Percentiles rank a stretch among this genome's conserved stretches.
These are phyloP conservation scores for Cygnus buccinator DNA, from an alignment of 2,113 vertebrate genomes.

Conservation along the genomic window DNA sequence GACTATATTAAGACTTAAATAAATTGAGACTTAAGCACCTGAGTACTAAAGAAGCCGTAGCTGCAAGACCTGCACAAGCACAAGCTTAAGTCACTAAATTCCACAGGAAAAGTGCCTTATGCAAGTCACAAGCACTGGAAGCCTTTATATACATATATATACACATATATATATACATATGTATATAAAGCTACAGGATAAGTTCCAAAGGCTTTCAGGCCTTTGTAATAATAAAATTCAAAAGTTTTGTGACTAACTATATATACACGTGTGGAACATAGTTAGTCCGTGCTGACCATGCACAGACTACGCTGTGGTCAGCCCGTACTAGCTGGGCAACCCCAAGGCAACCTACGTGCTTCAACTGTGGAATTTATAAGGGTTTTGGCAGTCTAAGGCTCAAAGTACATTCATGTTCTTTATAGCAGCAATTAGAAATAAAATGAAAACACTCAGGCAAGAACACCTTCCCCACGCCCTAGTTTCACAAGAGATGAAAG, in stretches of 20 bases:
- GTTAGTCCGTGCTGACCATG: too few relatives aligned
- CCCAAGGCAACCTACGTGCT: background rate
- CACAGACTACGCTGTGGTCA: rapidly evolving
- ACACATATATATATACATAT: too few relatives aligned
- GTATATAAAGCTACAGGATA: background rate
- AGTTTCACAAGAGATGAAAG: too few relatives aligned
- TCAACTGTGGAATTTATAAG: rapidly evolving
- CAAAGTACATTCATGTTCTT: background rate
- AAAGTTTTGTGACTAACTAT: too few relatives aligned
- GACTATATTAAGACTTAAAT: too few relatives aligned
- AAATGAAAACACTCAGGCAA: background rate
- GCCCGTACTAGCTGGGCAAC: too few relatives aligned
- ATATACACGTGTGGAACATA: too few relatives aligned
- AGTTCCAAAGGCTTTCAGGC: background rate
- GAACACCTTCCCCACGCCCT: background rate
- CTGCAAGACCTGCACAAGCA: background rate
- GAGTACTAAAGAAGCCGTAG: rapidly evolving
- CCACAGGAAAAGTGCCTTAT: too few relatives aligned
- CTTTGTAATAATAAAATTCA: too few relatives aligned
- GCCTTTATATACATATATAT: background rate
- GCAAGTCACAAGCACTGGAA: too few relatives aligned
- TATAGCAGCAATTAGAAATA: background rate
- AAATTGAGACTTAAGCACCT: too few relatives aligned
- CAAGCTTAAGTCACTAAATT: rapidly evolving
- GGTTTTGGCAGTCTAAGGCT: background rate